Base-by-base conservation (phyloP, 2,888 invertebrate species). In the Lobophora halterata region DNA sequence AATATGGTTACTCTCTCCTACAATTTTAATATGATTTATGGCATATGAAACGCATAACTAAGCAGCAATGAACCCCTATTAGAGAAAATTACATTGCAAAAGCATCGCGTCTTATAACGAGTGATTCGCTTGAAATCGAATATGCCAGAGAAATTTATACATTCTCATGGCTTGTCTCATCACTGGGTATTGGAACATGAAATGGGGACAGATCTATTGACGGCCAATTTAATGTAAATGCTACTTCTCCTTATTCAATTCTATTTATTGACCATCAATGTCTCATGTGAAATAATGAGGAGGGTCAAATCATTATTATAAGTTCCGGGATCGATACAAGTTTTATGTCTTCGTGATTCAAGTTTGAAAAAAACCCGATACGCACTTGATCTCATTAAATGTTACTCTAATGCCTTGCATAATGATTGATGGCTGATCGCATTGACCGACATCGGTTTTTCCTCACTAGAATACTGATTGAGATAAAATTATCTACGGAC, bases 151-250 rank as follows among this genome's bases (percentile, higher is more conserved):
- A 44, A 48, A 42, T 33, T 23, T 42, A 24, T 13, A 19, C 31
- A 29, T 36, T 43, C 28, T 61, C 60, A 61, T 67, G 55, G 51
- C 55, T 61, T 59, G 61, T 64, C 53, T 54, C 61, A 62, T 61
- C 54, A 57, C 56, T 55, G 51, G 52, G 53, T 61, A 55, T 63
- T n/a, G 53, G 48, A 61, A 70, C 63, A 62, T 67, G 49, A 70
- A 75, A 71, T 71, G 65, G 65, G 78, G 71, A 65, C 72, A 64
- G 58, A 71, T 74, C 71, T 67, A 73, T 73, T 72, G 74, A 71
- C 62, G 70, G 61, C 52, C 70, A 76, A 78, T 79, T 78, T 73
- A 67, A 75, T 74, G 67, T 65, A 66, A 75, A 72, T 70, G 57
- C 51, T 52, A 54, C 55, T 44, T 58, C 55, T 59, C 65, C 66